Evolutionary conservation across 2,113 vertebrate species (phyloP).

Genomic region (Pipra filicauda): DNA sequence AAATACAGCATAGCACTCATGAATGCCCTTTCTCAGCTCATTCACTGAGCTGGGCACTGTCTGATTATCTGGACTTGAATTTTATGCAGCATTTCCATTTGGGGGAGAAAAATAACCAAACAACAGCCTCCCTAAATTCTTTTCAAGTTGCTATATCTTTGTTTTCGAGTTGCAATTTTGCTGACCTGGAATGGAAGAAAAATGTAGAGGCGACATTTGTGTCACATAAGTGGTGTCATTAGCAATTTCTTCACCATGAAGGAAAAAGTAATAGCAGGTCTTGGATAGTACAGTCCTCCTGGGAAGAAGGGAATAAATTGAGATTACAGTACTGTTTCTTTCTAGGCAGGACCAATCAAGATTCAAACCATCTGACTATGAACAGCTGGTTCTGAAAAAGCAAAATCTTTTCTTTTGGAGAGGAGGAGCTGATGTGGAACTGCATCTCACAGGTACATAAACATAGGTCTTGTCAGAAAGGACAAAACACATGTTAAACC

Average conservation of each 20-base stretch:
- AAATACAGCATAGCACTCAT: background rate
- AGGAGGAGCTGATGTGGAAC: background rate
- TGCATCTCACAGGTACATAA: background rate
- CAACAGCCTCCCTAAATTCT: background rate
- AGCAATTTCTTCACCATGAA: conserved; percentile 7
- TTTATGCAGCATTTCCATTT: background rate
- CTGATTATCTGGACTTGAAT: background rate
- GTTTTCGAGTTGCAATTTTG: conserved; percentile 22
- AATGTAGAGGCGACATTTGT: conserved; percentile 5
- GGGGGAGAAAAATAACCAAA: background rate
- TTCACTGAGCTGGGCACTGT: background rate
- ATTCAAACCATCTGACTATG: background rate
- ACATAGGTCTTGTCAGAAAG: background rate
- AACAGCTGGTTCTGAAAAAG: background rate
- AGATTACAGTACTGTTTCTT: conserved; percentile 19
- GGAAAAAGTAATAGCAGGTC: conserved; percentile 22
- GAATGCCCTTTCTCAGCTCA: background rate
- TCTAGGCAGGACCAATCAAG: background rate
- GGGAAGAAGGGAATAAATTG: conserved; percentile 43
- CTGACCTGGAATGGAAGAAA: conserved; percentile 43
- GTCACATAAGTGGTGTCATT: conserved; percentile 47
- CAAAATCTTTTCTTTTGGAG: background rate
- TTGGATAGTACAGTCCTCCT: conserved; percentile 16
- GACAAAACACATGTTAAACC: background rate
- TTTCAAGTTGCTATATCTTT: conserved; percentile 21